Evolutionary conservation across 2,797 vertebrate species (phyloP), one percentile per base, ranked within the genome.

Genomic region (Sebastes kiyomatsui): DNA sequence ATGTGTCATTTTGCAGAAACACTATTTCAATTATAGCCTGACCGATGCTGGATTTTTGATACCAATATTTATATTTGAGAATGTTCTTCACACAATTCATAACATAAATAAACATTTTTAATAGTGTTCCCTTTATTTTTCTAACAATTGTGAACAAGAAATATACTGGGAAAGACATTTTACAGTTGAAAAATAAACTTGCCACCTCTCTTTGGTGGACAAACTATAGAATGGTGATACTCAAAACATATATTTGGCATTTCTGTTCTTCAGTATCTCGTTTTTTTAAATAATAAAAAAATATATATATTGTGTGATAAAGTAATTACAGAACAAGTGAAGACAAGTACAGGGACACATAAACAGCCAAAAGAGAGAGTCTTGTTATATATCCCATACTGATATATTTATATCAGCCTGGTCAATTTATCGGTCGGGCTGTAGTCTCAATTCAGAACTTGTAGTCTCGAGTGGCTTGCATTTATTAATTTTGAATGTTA

Each of bases 281-380:
- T 35, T 38, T 38, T 32, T 38, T 38, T 13, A 38, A 38, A 12
- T 11, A 35, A 13, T 5, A 38, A 38, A 38, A 38, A 1, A 9
- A 3, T 0, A 38, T 13, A 38, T n/a, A 38, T 38, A 38, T 46
- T 38, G 14, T 46, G 0, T 46, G 42, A 42, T 42, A 0, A 46
- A 46, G 14, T 46, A 10, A 0, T 38, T 38, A 0, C 35, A 38
- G 35, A 38, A 46, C 14, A 46, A 16, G 42, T 46, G 42, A 46
- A 46, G 2, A 46, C 14, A 46, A 16, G 14, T 46, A 46, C 42
- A 46, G 42, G 0, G 35, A 1, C 3, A 46, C 42, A 46, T 18
- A 46, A 46, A 46, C 42, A 46, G 6, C 42, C 35, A 38, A 38
- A 38, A 38, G 35, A 14, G 35, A 38, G 5, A 55, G n/a, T 68